Evolutionary conservation across 2,113 vertebrate species (phyloP).

Genomic region (Pipra filicauda): DNA sequence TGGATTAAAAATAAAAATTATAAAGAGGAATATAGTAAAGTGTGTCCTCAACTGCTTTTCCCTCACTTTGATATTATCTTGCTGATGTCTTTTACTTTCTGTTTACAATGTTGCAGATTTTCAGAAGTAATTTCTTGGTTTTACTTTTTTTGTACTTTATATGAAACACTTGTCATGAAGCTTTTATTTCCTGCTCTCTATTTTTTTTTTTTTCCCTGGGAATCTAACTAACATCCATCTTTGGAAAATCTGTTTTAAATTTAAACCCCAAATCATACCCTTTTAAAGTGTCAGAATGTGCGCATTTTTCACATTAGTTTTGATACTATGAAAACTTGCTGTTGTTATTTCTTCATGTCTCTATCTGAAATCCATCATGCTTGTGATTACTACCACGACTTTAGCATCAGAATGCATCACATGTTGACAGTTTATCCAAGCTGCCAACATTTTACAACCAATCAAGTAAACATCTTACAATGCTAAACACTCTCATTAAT

Average conservation of each 20-base stretch:
- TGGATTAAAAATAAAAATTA: not conserved
- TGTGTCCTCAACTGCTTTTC: not conserved
- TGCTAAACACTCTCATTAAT: constrained; percentile 11
- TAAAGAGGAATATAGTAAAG: not conserved
- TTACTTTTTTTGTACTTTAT: not conserved
- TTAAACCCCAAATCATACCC: not conserved
- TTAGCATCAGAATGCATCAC: not conserved
- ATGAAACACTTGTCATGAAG: not conserved
- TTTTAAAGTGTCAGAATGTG: not conserved
- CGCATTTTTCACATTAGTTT: not conserved
- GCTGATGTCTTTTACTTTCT: not conserved
- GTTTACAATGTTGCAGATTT: not conserved
- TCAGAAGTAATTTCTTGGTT: not conserved
- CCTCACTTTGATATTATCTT: not conserved
- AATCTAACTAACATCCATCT: not conserved
- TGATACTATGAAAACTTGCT: not conserved
- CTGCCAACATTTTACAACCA: not conserved
- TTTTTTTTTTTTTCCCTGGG: rapidly evolving
- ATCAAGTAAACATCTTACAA: not conserved
- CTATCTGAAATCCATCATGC: not conserved
- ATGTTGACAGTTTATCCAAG: not conserved
- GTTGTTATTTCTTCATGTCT: not conserved
- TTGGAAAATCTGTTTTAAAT: not conserved
- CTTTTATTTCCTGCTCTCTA: not conserved
- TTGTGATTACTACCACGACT: not conserved